Conservation (phyloP, 2,113 vertebrate genomes). For the Ploceus nigricollis region DNA sequence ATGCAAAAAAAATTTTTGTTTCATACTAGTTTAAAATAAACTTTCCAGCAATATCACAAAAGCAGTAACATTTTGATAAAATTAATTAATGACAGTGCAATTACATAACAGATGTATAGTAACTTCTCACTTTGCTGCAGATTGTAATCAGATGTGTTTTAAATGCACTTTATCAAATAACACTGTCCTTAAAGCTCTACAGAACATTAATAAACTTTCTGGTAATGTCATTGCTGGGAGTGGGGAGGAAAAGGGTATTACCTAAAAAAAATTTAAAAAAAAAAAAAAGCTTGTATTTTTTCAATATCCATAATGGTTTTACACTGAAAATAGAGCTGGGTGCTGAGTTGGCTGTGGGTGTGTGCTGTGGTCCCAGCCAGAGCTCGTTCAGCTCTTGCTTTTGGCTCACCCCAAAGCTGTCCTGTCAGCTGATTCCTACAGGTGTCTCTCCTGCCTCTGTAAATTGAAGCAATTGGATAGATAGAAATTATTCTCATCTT, state of each 20-base stretch:
- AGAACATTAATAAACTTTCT: neutral
- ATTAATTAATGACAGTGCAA: neutral
- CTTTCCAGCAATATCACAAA: neutral
- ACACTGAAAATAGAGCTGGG: neutral
- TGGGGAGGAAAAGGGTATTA: neutral
- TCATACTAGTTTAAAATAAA: neutral
- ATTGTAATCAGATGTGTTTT: neutral
- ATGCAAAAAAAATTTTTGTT: neutral
- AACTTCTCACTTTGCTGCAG: neutral
- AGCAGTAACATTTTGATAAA: neutral
- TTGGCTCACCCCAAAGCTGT: neutral
- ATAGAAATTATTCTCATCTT: neutral
- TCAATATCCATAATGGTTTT: accelerated
- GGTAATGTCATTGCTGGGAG: neutral
- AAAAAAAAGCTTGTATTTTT: neutral
- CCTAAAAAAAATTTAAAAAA: neutral
- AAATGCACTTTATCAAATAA: neutral
- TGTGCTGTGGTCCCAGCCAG: neutral
- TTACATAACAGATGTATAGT: neutral
- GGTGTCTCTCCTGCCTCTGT: neutral
- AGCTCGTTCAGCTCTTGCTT: neutral
- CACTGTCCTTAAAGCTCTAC: neutral
- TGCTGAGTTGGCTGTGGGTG: too few relatives aligned
- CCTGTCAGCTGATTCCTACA: neutral
- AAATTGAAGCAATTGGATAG: neutral